Conservation (phyloP, 2,888 invertebrate species). For the Scaptomyza flava region DNA sequence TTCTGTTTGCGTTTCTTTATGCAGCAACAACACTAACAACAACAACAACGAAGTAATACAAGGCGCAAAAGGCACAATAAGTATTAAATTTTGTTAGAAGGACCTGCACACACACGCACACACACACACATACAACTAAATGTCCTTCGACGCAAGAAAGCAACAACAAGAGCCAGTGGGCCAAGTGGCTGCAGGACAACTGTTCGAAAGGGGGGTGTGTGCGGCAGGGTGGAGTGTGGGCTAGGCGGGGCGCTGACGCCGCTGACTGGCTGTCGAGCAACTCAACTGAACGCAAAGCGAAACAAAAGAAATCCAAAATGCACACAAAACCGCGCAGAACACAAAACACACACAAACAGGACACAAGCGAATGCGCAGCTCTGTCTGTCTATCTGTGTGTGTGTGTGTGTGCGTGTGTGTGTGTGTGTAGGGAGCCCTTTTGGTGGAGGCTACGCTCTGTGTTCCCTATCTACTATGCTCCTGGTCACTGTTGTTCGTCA, state of each 20-base stretch:
- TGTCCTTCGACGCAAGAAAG: constrained; percentile 70
- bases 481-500: constrained; percentile 67
- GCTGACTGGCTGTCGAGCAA: constrained; percentile 77
- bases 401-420: constrained; percentile 9
- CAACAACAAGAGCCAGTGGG: constrained; percentile 29
- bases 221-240: background rate
- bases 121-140: constrained; percentile 30
- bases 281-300: constrained; percentile 63
- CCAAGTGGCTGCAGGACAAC: constrained; percentile 34
- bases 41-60: constrained; percentile 24
- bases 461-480: constrained; percentile 5
- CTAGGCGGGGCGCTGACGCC: constrained; percentile 61
- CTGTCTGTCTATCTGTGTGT: constrained; percentile 1
- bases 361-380: constrained; percentile 46
- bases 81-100: constrained; percentile 79
- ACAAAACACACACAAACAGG: constrained; percentile 36
- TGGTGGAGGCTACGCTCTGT: constrained; percentile 55
- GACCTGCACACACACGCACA: constrained; percentile 50
- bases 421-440: constrained; percentile 32
- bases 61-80: constrained; percentile 65
- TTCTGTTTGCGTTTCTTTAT: constrained; percentile 82
- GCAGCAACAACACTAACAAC: constrained; percentile 57
- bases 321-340: constrained; percentile 65
- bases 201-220: background rate
- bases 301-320: constrained; percentile 75